Percentiles rank a stretch among this genome's conserved stretches.
phyloP scores from a whole-genome alignment of 2,113 vertebrate genomes.

The Thymallus thymallus region DNA sequence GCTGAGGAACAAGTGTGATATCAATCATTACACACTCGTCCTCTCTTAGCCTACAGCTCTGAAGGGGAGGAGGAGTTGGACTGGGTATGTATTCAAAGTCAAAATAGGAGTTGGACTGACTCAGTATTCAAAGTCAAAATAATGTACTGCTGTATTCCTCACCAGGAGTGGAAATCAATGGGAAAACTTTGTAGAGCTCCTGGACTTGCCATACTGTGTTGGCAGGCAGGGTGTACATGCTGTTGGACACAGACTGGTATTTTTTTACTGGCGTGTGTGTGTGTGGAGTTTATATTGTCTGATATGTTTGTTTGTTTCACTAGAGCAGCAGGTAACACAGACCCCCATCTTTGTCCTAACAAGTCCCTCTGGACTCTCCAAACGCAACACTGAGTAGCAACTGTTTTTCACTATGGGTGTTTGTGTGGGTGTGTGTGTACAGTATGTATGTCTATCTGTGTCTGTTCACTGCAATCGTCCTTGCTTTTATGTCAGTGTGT shows the following conservation, averaged over 20 bases:
- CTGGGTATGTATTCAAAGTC: conserved; percentile 15
- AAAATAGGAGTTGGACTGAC: conserved; percentile 3
- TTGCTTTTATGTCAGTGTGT: neutral
- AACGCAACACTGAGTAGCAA: conserved; percentile 4
- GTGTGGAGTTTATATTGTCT: conserved; percentile 19
- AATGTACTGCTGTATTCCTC: conserved; percentile 24
- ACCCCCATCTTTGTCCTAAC: conserved; percentile 32
- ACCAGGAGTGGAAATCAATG: conserved; percentile 20
- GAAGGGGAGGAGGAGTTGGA: neutral
- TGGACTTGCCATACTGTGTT: neutral
- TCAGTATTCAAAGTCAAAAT: conserved; percentile 20
- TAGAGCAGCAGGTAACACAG: conserved; percentile 19
- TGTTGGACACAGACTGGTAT: neutral
- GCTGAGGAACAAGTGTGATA: conserved; percentile 40
- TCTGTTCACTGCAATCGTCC: neutral
- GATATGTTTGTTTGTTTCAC: conserved; percentile 28
- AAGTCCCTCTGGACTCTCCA: conserved; percentile 29
- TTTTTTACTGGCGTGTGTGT: neutral
- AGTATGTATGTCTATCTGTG: neutral
- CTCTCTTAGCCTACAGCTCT: neutral
- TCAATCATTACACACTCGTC: conserved; percentile 41
- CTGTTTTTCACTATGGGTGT: neutral
- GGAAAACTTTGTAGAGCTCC: neutral
- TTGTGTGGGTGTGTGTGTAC: neutral
- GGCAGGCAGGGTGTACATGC: neutral